Conservation (phyloP, 2,888 invertebrate genomes). For the Hypomecis atomaria region DNA sequence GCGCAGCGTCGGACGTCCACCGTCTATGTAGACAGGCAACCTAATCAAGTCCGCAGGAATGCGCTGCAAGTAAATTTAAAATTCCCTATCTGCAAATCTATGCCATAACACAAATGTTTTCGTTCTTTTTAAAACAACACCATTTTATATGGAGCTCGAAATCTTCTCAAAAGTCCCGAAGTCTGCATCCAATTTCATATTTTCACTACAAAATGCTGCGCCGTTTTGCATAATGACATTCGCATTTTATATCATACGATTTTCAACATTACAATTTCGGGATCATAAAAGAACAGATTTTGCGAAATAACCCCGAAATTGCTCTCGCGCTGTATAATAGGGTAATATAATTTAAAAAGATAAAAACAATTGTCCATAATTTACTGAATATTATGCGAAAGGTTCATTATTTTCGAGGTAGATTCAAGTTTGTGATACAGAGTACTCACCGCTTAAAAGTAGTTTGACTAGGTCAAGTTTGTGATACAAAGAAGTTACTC, state of each 20-base stretch:
- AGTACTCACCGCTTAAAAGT: no score
- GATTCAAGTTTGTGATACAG: neutral
- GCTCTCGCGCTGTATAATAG: constrained; percentile 20
- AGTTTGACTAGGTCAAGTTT: no score
- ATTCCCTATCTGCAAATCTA: no score
- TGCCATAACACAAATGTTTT: no score
- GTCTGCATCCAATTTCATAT: constrained; percentile 23
- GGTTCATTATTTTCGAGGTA: constrained; percentile 22
- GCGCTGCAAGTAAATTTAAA: no score
- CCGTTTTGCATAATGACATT: constrained; percentile 36
- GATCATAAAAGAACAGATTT: constrained; percentile 26
- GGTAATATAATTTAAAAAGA: constrained; percentile 33
- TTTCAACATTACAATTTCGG: constrained; percentile 15
- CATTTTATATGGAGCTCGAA: constrained; percentile 6
- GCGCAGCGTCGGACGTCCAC: no score
- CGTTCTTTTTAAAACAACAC: neutral
- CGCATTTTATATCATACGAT: constrained; percentile 27
- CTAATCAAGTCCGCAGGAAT: no score
- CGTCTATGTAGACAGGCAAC: no score
- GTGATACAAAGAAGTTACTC: no score
- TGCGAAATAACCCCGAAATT: constrained; percentile 21
- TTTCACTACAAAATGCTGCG: constrained; percentile 28
- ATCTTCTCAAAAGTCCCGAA: neutral
- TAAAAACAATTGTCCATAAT: constrained; percentile 22
- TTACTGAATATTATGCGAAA: constrained; percentile 10